Evolutionary conservation across 1,140 invertebrate genomes (phyloP).

Genomic region (Brachionus paranguensis): DNA sequence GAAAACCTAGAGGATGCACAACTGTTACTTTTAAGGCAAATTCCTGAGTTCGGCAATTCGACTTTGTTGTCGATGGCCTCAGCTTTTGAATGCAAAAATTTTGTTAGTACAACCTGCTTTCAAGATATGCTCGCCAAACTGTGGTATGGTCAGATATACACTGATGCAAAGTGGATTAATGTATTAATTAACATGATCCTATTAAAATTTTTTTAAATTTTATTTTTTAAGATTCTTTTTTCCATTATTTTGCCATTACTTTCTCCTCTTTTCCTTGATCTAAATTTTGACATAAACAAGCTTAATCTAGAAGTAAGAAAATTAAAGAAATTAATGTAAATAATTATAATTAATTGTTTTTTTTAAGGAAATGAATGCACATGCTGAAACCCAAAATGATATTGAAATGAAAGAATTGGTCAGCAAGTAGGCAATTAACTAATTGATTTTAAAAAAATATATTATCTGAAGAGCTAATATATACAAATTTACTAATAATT

Average conservation of each 20-base stretch:
- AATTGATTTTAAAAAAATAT: background rate
- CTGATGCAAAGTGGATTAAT: background rate
- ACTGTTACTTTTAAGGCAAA: background rate
- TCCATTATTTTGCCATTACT: background rate
- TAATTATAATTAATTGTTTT: background rate
- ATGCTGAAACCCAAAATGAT: background rate
- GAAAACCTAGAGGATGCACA: background rate
- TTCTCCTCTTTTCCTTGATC: background rate
- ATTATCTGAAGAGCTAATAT: no score
- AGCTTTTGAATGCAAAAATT: background rate
- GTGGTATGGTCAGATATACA: constrained; percentile 21
- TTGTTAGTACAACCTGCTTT: background rate
- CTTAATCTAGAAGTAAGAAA: constrained; percentile 13
- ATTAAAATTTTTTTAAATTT: background rate
- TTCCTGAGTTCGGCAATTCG: constrained; percentile 10
- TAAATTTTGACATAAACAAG: background rate
- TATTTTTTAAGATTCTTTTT: background rate
- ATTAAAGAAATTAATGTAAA: background rate
- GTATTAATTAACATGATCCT: background rate
- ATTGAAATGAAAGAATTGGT: background rate
- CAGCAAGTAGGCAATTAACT: background rate
- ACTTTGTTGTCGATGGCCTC: background rate
- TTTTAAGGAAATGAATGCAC: background rate
- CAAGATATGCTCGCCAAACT: background rate
- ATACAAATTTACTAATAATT: no score